Conservation (phyloP, 2,888 invertebrate genomes). For the Hirtodrosophila alboralis region DNA sequence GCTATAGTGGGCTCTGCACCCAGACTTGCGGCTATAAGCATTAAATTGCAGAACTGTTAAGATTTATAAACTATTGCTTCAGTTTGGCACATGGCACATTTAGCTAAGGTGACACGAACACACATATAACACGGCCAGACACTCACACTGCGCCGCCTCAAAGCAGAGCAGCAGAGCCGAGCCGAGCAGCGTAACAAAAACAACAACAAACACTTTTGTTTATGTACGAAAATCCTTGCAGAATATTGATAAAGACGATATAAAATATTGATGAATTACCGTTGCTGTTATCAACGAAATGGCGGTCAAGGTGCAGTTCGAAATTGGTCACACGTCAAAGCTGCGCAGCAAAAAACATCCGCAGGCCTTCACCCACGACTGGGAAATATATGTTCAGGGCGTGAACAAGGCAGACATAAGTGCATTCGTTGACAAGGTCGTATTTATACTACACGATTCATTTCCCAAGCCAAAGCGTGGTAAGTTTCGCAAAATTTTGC, state of each 20-base stretch:
- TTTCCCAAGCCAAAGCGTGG: constrained; percentile 96
- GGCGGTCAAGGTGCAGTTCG: constrained; percentile 92
- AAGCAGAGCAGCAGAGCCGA: constrained; percentile 17
- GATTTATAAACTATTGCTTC: background rate
- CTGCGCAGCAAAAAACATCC: constrained; percentile 91
- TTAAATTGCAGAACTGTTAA: constrained; percentile 6
- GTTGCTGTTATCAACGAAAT: constrained; percentile 80
- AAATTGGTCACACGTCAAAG: constrained; percentile 96
- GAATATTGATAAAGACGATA: constrained; percentile 20
- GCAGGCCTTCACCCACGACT: constrained; percentile 98
- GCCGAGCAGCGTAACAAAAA: constrained; percentile 1
- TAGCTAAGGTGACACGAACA: constrained; percentile 16
- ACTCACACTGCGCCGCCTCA: constrained; percentile 39
- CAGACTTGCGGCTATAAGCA: background rate
- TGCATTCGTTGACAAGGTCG: constrained; percentile 95
- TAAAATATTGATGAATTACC: constrained; percentile 37
- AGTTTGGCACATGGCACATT: constrained; percentile 18
- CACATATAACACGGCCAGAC: constrained; percentile 34
- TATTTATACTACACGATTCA: constrained; percentile 95
- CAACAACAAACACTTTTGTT: constrained; percentile 32
- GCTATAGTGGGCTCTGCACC: constrained; percentile 1
- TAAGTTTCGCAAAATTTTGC: constrained; percentile 82
- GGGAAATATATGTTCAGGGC: constrained; percentile 97
- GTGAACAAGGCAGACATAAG: constrained; percentile 94
- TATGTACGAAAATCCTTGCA: constrained; percentile 35